Evolutionary conservation across 2,797 vertebrate genomes (phyloP), one percentile per base, ranked within the genome.

Genomic region (Decapterus maruadsi): DNA sequence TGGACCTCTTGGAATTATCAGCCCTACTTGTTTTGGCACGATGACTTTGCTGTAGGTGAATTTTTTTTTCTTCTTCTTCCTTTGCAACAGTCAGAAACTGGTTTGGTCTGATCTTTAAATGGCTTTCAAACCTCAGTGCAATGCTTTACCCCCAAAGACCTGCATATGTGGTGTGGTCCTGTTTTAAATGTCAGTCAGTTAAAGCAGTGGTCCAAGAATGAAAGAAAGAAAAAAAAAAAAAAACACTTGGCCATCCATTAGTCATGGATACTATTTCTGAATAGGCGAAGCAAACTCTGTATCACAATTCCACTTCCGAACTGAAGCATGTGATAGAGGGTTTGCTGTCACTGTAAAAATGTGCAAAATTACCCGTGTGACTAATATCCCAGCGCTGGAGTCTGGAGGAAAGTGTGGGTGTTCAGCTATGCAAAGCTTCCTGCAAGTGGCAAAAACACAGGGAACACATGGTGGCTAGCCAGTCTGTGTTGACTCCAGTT

Each of bases 1-100:
- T 92, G 91, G 92, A 91, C 92, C 94, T 90, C 91, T 89, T 87
- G 90, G 93, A 94, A 95, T 90, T 93, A 94, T 93, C 93, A 94
- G 86, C 85, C 88, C 90, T 94, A 91, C 93, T 95, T 96, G 94
- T 96, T 96, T 95, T 95, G 93, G 92, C 94, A 93, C 78, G 91
- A 94, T 93, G 92, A 90, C 76, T 84, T 82, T 86, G 90, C 94
- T 94, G 92, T 86, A 91, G 90, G 94, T 95, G 89, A 90, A 77
- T 84, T 85, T 75, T 74, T 31, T 31, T 34, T 34, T 34, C 65
- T 74, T 75, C 34, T 70, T 57, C 57, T 78, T 68, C 36, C 19
- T 71, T 87, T 80, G 77, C 78, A 90, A 87, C 81, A 87, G 78
- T 91, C 83, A 91, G 61, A 93, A 93, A 92, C 88, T 82, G 90